Base-by-base conservation (phyloP, 2,797 vertebrate species). In the Aviceda cuculoides region DNA sequence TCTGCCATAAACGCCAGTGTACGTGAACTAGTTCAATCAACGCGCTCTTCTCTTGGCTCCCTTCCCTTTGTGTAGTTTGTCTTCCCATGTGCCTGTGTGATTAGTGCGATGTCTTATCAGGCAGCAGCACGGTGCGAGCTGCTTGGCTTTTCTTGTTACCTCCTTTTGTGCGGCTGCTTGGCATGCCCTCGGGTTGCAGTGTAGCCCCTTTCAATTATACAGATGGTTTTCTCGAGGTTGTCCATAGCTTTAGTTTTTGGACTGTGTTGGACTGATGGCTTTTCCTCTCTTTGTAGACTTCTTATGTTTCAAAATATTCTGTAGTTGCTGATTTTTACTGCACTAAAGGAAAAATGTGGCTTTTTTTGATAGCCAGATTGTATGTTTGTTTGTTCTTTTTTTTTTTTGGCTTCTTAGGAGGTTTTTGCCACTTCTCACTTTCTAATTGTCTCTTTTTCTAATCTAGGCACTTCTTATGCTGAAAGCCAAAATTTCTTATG, bases 91-190 rank as follows among this genome's bases (percentile, higher is more conserved):
- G 13, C 28, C 79, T n/a, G 50, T 3, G 5, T 18, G 21, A 11
- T 63, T 12, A 20, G 59, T 11, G 40, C 55, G 13, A 4, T 1
- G 4, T 59, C 59, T 37, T 33, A 19, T 10, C 29, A 8, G 52
- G 70, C 11, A 2, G 24, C 1, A 1, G 49, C 42, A 10, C 0
- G 0, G 8, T 19, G 39, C 0, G 1, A 47, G 20, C 17, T 1
- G 9, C 44, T 39, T 10, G 26, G 17, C 39, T 50, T 31, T 22
- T 6, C 74, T 6, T 11, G 13, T 31, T 3, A 2, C 28, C 13
- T 35, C 31, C 16, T 55, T 9, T 14, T 2, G 7, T 21, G 44
- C 5, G 2, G 39, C 50, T 35, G 37, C 39, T 39, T 4, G 29
- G 28, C 9, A 0, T 26, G 20, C 6, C 13, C 28, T 37, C 3